phyloP scores from a whole-genome alignment of 2,797 vertebrate species.

The Hyperoplus lanceolatus region DNA sequence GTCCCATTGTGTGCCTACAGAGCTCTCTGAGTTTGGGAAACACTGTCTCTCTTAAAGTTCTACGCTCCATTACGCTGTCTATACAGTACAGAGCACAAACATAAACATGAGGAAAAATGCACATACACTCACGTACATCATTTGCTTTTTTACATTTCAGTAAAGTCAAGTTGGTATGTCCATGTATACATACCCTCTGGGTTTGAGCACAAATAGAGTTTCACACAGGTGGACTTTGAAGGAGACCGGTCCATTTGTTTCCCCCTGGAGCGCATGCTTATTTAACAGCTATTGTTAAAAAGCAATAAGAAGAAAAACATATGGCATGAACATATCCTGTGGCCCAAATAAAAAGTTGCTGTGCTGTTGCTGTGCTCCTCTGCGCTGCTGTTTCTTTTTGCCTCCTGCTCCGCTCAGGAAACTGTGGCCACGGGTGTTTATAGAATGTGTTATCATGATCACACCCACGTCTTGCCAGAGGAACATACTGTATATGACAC shows the following conservation, averaged over 20 bases:
- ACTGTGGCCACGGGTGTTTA: conserved; percentile 51
- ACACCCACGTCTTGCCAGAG: conserved; percentile 61
- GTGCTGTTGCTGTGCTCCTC: conserved; percentile 19
- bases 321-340: neutral
- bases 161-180: neutral
- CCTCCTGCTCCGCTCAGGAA: conserved; percentile 68
- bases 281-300: neutral
- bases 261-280: conserved; percentile 3
- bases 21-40: conserved; percentile 83
- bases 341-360: neutral
- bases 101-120: conserved; percentile 19
- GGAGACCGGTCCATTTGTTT: conserved; percentile 36
- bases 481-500: conserved; percentile 1
- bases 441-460: conserved; percentile 40
- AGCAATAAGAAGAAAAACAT: neutral
- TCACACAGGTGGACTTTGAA: conserved; percentile 69
- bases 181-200: conserved; percentile 78
- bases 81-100: conserved; percentile 6
- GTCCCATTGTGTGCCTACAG: conserved; percentile 78
- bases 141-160: neutral
- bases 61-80: conserved; percentile 84
- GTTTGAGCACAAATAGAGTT: conserved; percentile 86
- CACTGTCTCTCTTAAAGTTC: conserved; percentile 79
- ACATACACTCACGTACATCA: neutral
- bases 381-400: conserved; percentile 15